Evolutionary conservation across 1,140 invertebrate species (phyloP), one percentile per base, ranked within the genome.

Genomic region (Leptopilina clavipes): DNA sequence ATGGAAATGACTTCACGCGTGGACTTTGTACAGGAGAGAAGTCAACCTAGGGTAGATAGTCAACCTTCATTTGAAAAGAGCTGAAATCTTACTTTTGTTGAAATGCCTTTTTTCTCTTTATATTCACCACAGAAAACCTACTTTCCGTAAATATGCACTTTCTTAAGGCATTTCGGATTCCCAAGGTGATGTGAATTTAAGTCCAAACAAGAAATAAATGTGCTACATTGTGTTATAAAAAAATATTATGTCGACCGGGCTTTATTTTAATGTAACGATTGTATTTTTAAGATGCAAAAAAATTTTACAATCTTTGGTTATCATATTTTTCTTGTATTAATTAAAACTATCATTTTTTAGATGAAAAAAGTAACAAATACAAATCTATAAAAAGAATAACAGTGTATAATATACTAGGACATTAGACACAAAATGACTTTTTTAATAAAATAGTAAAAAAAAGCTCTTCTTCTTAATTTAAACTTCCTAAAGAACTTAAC

Each of bases 31-130:
- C 48, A 52, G 14, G 1, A 52, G 25, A 31, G 11, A 65, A 65
- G 12, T 65, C 56, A 31, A 25, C 22, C 19, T 22, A 65, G 9
- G 37, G 12, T 14, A 31, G 19, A 65, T 31, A 31, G 56, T 65
- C 56, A 25, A 25, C 22, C 56, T 31, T 14, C 19, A 65, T 22
- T n/a, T 5, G 10, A 31, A 65, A 65, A 65, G 22, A 31, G 22
- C 12, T 31, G 11, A 65, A 65, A 65, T 65, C 56, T 31, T 65
- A 31, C 56, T 65, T 65, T 25, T 65, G 56, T 65, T 65, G 56
- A 65, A 11, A 22, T 12, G 18, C 18, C n/a, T 56, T 56, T 65
- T 65, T 31, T 52, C 17, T 52, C 12, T 17, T 17, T 52, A 17
- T 17, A 52, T 52, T 52, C 48, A 17, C 48, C 7, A 7, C 6